Evolutionary conservation across 2,113 vertebrate species (phyloP), one percentile per base, ranked within the genome.

Genomic region (Megaleporinus macrocephalus): DNA sequence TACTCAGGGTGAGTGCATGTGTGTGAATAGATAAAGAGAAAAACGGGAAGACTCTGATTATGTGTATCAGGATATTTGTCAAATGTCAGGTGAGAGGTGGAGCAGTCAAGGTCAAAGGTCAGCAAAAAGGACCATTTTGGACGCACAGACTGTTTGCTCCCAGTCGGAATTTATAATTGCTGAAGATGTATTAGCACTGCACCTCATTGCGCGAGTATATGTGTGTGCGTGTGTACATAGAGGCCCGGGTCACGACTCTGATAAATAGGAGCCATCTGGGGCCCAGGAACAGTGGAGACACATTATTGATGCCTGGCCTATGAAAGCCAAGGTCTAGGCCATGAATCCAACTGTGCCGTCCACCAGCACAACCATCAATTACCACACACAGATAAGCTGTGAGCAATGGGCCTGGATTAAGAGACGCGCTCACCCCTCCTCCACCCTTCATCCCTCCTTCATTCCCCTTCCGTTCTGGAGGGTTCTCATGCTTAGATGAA

Each of bases 261-360:
- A 91, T 92, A 91, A 93, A 92, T 88, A 88, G 87, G 90, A 92
- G 91, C 85, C 90, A 91, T 91, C 93, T 93, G 92, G 90, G 90
- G 87, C 88, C 86, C 84, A 86, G 89, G 91, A 91, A 73, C 55
- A 33, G 61, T 27, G 73, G 81, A 89, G 88, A 91, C 91, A 90
- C 44, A 63, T 95, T 94, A 96, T 95, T 95, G 94, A 96, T 95
- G 91, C 90, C 76, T 86, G 92, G 91, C 94, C 92, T 93, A 93
- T 94, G 93, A 95, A 93, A 92, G 92, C 92, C 92, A 92, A 93
- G 94, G 95, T 94, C 94, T 93, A 76, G 91, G 94, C 94, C 91
- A 92, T 90, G 88, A 93, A 95, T 94, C 90, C 88, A 55, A 90
- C 94, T 92, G 93, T 92, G 55, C 61, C 90, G 89, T 90, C 88